Conservation (phyloP, 2,888 invertebrate genomes). For the Sipunculus nudus region DNA sequence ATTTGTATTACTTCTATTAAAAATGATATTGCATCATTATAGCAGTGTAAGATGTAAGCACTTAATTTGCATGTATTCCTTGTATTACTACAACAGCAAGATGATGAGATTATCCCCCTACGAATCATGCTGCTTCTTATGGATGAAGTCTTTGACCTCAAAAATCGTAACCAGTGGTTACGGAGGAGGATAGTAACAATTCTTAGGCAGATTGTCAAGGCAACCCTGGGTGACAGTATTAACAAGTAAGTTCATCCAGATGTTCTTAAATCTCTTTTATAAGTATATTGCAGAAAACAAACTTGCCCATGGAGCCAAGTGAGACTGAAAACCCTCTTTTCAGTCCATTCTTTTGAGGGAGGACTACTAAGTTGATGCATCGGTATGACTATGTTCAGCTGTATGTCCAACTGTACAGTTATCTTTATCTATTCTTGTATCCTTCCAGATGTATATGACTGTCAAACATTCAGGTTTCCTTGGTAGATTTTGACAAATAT, state of each 20-base stretch:
- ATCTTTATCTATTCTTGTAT: no score
- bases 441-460: no score
- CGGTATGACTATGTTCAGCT: no score
- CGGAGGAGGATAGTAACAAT: slow-evolving; percentile 79
- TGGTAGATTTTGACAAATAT: no score
- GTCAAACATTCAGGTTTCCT: no score
- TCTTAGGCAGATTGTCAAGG: slow-evolving; percentile 79
- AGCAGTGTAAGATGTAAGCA: no score
- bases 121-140: slow-evolving; percentile 81
- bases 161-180: slow-evolving; percentile 84
- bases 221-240: slow-evolving; percentile 84
- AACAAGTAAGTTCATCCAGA: slow-evolving; percentile 69
- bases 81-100: slow-evolving; percentile 36
- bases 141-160: slow-evolving; percentile 86
- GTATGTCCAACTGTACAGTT: no score
- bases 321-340: no score
- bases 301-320: neutral
- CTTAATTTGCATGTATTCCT: neutral
- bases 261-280: neutral
- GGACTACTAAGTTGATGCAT: no score
- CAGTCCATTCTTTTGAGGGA: no score
- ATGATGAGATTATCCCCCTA: slow-evolving; percentile 80
- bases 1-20: no score
- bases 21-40: no score
- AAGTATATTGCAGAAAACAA: neutral